A percentile compares a stretch with the other conserved stretches of the same genome.
Conservation (phyloP, 2,113 vertebrate genomes). For the Malaclemys terrapin region DNA sequence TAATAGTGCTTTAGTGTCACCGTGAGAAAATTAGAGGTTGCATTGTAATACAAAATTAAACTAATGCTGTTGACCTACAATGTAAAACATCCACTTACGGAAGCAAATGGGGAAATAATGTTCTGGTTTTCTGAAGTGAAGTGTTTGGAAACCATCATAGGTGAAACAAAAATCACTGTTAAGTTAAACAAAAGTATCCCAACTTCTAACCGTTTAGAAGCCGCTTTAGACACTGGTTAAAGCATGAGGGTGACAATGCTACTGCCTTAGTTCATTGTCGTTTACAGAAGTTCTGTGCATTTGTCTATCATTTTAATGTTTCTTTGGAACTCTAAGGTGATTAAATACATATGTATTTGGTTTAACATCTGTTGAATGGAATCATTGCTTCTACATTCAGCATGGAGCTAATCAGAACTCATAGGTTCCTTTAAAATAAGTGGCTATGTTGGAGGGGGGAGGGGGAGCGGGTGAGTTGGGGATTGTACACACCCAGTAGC, state of each 20-base stretch:
- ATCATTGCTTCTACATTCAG: conserved; percentile 59
- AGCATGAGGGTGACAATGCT: conserved; percentile 48
- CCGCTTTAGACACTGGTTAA: conserved; percentile 55
- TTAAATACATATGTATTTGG: conserved; percentile 73
- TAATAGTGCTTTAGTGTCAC: conserved; percentile 41
- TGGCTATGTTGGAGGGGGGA: neutral
- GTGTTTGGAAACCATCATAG: conserved; percentile 43
- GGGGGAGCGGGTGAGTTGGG: neutral
- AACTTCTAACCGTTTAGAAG: conserved; percentile 63
- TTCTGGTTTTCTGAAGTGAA: conserved; percentile 63
- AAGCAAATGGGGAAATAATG: conserved; percentile 50
- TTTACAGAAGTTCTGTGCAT: conserved; percentile 40
- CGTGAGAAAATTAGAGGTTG: neutral
- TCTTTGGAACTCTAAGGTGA: conserved; percentile 50
- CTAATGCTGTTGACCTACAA: conserved; percentile 43
- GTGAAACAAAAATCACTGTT: conserved; percentile 53
- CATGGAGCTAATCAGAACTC: neutral
- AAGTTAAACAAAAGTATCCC: conserved; percentile 62
- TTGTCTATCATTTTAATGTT: conserved; percentile 61
- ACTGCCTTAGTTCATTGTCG: conserved; percentile 57
- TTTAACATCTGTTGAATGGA: conserved; percentile 69
- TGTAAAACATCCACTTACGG: conserved; percentile 56
- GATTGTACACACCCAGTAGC: neutral
- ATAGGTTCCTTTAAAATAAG: conserved; percentile 24
- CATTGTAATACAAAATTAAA: conserved; percentile 1